phyloP scores from a whole-genome alignment of 2,113 vertebrate genomes.

The Psilopogon haemacephalus region DNA sequence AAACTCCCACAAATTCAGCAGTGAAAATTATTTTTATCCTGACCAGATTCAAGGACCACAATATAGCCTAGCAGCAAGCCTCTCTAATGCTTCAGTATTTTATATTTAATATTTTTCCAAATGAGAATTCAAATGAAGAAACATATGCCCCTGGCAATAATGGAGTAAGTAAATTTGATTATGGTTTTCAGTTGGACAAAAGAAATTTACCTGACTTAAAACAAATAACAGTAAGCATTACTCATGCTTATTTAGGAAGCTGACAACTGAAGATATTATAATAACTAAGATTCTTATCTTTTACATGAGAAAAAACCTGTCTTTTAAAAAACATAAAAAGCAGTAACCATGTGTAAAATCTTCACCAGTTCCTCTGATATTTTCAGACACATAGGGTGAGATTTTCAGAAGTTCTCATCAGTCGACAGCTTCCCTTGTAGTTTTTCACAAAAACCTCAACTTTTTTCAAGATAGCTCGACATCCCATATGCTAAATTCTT shows the following conservation, averaged over 20 bases:
- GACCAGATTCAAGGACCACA: background rate
- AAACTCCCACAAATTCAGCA: background rate
- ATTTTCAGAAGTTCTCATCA: slow-evolving; percentile 25
- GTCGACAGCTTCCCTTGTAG: slow-evolving; percentile 23
- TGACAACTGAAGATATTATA: background rate
- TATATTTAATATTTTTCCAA: background rate
- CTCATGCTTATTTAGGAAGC: background rate
- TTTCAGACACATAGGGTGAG: background rate
- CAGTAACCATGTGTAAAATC: background rate
- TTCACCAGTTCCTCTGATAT: background rate
- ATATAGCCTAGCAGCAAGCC: background rate
- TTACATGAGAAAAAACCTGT: background rate
- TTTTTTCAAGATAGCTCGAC: slow-evolving; percentile 20
- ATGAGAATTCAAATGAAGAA: slow-evolving; percentile 20
- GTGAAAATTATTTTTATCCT: background rate
- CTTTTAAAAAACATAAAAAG: background rate
- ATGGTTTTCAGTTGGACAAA: background rate
- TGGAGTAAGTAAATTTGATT: background rate
- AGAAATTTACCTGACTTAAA: background rate
- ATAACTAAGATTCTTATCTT: background rate
- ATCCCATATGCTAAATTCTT: slow-evolving; percentile 34
- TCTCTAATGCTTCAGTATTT: background rate
- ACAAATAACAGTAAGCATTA: background rate
- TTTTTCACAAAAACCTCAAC: background rate
- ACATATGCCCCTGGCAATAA: background rate